Conservation (phyloP, 2,113 vertebrate species). For the Carassius auratus region DNA sequence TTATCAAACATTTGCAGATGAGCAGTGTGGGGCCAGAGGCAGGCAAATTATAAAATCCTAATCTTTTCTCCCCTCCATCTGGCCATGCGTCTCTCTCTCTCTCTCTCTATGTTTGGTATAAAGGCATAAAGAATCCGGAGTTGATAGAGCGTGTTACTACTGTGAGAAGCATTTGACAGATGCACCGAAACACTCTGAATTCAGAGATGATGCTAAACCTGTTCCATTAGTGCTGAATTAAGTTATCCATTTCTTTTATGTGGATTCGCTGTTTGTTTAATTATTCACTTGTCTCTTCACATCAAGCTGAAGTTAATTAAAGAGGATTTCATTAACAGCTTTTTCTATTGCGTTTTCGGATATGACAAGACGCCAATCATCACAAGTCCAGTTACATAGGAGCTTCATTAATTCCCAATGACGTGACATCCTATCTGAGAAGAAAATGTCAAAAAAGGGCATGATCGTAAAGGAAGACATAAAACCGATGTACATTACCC, state of each 20-base stretch:
- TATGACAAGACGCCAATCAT: constrained; percentile 58
- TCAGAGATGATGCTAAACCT: constrained; percentile 55
- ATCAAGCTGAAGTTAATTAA: constrained; percentile 69
- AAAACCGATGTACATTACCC: not conserved
- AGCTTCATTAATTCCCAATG: constrained; percentile 59
- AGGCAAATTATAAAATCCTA: constrained; percentile 61
- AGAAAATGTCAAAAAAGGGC: not conserved
- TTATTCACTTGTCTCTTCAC: constrained; percentile 64
- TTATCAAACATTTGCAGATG: constrained; percentile 75
- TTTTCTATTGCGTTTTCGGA: constrained; percentile 57
- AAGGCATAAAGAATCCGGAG: constrained; percentile 49
- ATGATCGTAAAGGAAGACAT: not conserved
- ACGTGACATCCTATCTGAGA: not conserved
- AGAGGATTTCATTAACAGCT: constrained; percentile 63
- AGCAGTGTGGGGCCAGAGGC: constrained; percentile 64
- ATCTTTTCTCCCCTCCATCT: constrained; percentile 66
- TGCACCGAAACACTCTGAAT: constrained; percentile 57
- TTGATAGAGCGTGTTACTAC: constrained; percentile 59
- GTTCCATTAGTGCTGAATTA: constrained; percentile 59
- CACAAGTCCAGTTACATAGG: constrained; percentile 56
- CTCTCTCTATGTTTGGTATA: not conserved
- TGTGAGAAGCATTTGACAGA: constrained; percentile 51
- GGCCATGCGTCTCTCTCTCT: constrained; percentile 56
- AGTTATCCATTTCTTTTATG: constrained; percentile 33
- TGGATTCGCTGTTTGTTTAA: constrained; percentile 38